Evolutionary conservation across 2,113 vertebrate species (phyloP).

Genomic region (Ctenodactylus gundi): DNA sequence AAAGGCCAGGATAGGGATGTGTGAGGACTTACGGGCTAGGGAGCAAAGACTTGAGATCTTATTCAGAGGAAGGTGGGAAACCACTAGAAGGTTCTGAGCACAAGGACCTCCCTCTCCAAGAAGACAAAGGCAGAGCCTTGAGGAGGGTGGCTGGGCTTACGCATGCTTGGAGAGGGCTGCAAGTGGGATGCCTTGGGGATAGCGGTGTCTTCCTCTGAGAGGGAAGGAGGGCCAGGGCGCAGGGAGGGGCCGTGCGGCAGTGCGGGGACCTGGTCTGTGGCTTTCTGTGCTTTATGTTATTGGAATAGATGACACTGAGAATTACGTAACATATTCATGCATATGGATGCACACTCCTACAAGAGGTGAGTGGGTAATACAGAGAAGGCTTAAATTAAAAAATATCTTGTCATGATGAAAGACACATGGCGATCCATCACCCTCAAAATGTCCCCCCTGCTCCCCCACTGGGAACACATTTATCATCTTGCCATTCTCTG

Average conservation of each 20-base stretch:
- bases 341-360: no score
- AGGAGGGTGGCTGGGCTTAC: not conserved
- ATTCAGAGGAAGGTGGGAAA: not conserved
- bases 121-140: not conserved
- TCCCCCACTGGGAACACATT: not conserved
- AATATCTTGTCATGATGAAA: not conserved
- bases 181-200: no score
- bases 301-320: not conserved
- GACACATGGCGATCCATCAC: not conserved
- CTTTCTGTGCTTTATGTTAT: not conserved
- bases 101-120: not conserved
- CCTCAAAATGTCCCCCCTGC: not conserved
- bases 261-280: not conserved
- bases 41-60: not conserved
- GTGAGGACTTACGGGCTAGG: not conserved
- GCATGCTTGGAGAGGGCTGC: not conserved
- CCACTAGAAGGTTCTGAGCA: not conserved
- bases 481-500: not conserved
- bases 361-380: no score
- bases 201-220: not conserved
- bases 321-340: no score
- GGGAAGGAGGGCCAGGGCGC: no score
- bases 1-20: accelerated
- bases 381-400: no score
- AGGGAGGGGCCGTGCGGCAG: no score